Conservation (phyloP, 2,797 vertebrate genomes). For the Telmatherina bonti region DNA sequence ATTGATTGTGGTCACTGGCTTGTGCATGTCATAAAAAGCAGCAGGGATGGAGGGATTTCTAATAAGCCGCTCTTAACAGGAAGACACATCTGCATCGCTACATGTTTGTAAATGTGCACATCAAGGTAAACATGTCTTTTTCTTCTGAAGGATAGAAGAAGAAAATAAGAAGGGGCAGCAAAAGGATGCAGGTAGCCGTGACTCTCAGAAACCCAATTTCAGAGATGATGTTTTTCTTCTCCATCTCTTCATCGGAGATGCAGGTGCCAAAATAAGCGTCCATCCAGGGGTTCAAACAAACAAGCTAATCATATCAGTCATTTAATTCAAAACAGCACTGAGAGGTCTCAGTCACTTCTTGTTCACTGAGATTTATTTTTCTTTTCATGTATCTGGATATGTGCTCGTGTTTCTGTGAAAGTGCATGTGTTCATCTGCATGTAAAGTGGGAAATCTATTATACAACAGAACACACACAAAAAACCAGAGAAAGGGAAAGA, state of each 20-base stretch:
- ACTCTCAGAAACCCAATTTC: conserved; percentile 23
- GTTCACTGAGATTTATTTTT: conserved; percentile 10
- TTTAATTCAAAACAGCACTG: conserved; percentile 31
- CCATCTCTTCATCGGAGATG: conserved; percentile 27
- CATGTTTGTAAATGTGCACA: conserved; percentile 17
- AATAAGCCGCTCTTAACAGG: conserved; percentile 15
- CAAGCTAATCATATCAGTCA: conserved; percentile 37
- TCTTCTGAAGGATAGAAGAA: conserved; percentile 14
- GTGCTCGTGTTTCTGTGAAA: conserved; percentile 3
- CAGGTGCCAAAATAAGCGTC: conserved; percentile 36
- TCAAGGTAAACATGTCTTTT: conserved; percentile 36
- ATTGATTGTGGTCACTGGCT: conserved; percentile 17
- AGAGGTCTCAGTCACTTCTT: conserved; percentile 19
- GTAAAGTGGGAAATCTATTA: conserved; percentile 59
- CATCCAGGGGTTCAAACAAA: conserved; percentile 38
- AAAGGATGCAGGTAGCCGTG: conserved; percentile 10
- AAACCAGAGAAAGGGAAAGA: conserved; percentile 1
- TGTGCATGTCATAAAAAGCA: conserved; percentile 12
- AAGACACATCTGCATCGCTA: conserved; percentile 13
- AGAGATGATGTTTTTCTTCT: conserved; percentile 28
- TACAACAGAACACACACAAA: conserved; percentile 36
- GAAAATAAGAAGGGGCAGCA: conserved; percentile 1
- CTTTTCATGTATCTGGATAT: background rate
- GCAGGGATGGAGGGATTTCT: conserved; percentile 20
- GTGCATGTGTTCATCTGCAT: conserved; percentile 40